Percentiles rank a stretch among this genome's conserved stretches.
These are phyloP conservation scores for Nemoura dubitans DNA, from an alignment of 2,888 invertebrate genomes.

Conservation along the genomic window DNA sequence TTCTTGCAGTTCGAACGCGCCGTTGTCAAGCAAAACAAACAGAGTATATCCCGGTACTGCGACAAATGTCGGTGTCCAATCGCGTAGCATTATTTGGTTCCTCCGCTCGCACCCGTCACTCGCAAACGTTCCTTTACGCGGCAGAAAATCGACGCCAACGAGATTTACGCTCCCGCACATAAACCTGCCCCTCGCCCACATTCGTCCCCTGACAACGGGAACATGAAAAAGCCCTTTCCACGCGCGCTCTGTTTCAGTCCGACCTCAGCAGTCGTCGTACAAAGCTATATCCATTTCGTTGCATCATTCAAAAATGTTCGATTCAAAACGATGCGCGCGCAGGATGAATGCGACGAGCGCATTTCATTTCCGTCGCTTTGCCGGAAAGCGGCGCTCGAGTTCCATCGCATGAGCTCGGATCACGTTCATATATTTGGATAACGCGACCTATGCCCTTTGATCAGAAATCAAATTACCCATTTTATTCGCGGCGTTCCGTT, in stretches of 20 bases:
- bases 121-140: no score
- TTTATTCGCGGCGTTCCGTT: no score
- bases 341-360: neutral
- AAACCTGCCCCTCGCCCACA: no score
- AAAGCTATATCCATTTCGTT: neutral
- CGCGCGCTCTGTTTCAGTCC: neutral
- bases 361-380: neutral
- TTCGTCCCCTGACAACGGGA: no score
- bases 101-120: no score
- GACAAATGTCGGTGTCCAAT: no score
- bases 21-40: no score
- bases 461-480: neutral
- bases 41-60: no score
- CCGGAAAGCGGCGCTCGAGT: neutral
- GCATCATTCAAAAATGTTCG: neutral
- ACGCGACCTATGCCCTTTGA: neutral
- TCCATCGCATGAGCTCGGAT: neutral
- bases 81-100: no score
- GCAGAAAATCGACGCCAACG: no score
- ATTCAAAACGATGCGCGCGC: neutral
- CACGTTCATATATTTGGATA: neutral
- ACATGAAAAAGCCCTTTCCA: neutral
- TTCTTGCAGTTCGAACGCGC: no score
- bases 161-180: no score
- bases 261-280: neutral